phyloP scores from a whole-genome alignment of 2,797 vertebrate species.

The Numenius phaeopus region DNA sequence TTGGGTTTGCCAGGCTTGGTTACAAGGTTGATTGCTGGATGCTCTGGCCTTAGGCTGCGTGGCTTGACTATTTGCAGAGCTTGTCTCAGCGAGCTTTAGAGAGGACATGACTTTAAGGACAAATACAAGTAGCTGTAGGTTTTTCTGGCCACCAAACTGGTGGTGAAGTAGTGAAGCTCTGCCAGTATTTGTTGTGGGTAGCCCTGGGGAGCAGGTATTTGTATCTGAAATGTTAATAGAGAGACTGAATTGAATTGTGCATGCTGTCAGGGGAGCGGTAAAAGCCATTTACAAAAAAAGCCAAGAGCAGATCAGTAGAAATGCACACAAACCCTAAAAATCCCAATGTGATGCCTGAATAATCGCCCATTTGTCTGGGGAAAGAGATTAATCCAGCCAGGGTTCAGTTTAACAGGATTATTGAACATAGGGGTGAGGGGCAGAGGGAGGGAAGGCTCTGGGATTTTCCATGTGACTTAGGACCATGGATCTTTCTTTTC shows the following conservation, averaged over 20 bases:
- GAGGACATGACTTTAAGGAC: background rate
- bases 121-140: background rate
- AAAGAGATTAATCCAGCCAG: constrained; percentile 64
- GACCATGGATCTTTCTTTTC: constrained; percentile 2
- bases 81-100: background rate
- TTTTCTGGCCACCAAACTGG: constrained; percentile 7
- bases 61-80: background rate
- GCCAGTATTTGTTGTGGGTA: background rate
- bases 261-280: constrained; percentile 36
- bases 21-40: background rate
- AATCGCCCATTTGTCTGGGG: constrained; percentile 64
- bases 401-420: constrained; percentile 74
- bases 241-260: constrained; percentile 30
- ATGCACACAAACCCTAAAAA: constrained; percentile 70
- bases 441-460: background rate
- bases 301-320: constrained; percentile 62
- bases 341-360: constrained; percentile 64
- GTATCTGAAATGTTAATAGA: constrained; percentile 56
- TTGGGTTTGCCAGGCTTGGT: background rate
- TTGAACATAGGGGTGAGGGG: background rate
- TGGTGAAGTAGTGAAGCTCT: background rate
- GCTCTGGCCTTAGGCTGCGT: background rate
- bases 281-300: constrained; percentile 66
- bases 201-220: constrained; percentile 66
- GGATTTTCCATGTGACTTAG: constrained; percentile 3